Evolutionary conservation across 2,113 vertebrate species (phyloP).

Genomic region (Halcyon malimbica): DNA sequence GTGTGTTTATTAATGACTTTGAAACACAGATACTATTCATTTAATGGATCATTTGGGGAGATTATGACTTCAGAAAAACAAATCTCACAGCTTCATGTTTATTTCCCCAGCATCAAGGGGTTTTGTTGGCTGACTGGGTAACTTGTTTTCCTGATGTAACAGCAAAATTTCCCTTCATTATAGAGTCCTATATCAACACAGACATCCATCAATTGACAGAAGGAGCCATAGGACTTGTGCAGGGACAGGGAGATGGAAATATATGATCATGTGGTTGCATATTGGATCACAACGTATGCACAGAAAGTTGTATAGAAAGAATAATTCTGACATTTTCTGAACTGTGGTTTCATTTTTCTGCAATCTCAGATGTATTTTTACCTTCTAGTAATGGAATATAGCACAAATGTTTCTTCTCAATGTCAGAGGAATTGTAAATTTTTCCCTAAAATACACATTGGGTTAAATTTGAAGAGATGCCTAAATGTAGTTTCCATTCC

Average conservation of each 20-base stretch:
- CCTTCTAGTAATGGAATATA: background rate
- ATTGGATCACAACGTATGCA: background rate
- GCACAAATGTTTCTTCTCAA: background rate
- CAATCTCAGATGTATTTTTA: background rate
- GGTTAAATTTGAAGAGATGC: background rate
- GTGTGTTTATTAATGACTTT: background rate
- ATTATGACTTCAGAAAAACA: background rate
- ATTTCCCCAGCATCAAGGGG: background rate
- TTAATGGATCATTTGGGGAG: background rate
- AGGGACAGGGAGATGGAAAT: background rate
- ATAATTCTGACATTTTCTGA: background rate
- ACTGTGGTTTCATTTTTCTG: background rate
- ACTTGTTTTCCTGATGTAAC: background rate
- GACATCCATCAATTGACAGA: background rate
- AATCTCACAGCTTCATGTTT: background rate
- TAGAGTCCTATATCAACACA: background rate
- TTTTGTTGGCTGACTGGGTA: background rate
- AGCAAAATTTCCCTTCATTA: background rate
- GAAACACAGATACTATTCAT: background rate
- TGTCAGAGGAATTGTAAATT: background rate
- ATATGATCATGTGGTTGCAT: background rate
- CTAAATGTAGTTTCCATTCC: background rate
- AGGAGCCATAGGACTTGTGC: background rate
- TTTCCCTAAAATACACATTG: background rate
- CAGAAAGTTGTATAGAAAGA: background rate